Base-by-base conservation (phyloP, 1,140 invertebrate genomes). In the Aethina tumida region DNA sequence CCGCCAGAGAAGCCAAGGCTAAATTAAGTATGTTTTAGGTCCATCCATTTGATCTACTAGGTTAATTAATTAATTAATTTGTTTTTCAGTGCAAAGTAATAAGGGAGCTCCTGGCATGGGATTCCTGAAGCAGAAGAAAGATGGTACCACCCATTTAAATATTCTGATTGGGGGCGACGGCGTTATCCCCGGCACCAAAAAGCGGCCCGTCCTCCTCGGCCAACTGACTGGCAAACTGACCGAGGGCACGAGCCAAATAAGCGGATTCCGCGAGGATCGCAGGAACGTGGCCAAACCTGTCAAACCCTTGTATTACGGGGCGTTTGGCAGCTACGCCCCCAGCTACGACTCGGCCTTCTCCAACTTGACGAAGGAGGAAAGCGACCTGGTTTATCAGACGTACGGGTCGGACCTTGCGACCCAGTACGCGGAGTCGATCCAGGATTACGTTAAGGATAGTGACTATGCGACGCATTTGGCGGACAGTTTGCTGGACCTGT, bases 311-410 rank as follows among this genome's bases (percentile, higher is more conserved):
- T 87, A 91, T 59, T 97, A 97, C 62, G 94, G 93, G 1, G 81
- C 92, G 3, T 98, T 92, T 68, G 84, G 88, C 21, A 93, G 90
- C 2, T 95, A 95, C 68, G 92, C 92, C 2, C 95, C 95, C 0
- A 79, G 79, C 12, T 93, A 92, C 63, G 94, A 98, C 62, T 94
- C 91, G 0, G 92, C 89, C 2, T 97, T 96, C 69, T 77, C 94
- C 0, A 95, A 89, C 55, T 65, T 98, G 13, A 89, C 79, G 7
- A 90, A 94, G 59, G 88, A 94, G 46, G 94, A 98, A 58, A 85
- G 87, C 1, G 90, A 96, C 54, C 59, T 98, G 40, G 75, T 99
- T 1, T 79, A 88, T 52, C 77, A 83, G 43, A 94, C 92, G 0
- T 93, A 97, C 56, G 93, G 91, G 0, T 85, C 88, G 63, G 85